Conservation (phyloP, 1,140 invertebrate species). For the Chelonus insularis region DNA sequence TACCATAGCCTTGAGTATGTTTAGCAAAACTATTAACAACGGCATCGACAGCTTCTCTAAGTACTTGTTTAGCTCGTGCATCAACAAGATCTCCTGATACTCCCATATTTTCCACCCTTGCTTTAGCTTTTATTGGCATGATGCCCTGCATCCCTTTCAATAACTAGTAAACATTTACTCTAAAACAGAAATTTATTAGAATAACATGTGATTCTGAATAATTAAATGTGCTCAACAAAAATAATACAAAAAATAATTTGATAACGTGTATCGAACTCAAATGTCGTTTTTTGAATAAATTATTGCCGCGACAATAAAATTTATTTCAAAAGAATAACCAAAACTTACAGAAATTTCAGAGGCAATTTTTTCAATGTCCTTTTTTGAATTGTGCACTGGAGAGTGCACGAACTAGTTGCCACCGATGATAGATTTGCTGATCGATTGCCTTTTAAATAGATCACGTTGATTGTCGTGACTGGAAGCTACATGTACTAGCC, state of each 20-base stretch:
- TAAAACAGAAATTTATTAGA: slow-evolving; percentile 30
- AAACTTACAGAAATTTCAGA: slow-evolving; percentile 18
- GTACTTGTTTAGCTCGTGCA: slow-evolving; percentile 70
- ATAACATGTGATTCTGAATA: not conserved
- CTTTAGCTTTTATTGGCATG: slow-evolving; percentile 58
- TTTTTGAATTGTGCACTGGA: slow-evolving; percentile 1
- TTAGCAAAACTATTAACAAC: slow-evolving; percentile 80
- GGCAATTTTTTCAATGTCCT: slow-evolving; percentile 8
- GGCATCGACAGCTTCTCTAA: slow-evolving; percentile 76
- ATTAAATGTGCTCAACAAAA: not conserved
- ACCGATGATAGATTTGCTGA: slow-evolving; percentile 8
- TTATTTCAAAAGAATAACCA: too few species aligned
- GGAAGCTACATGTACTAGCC: too few species aligned
- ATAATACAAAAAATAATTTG: too few species aligned
- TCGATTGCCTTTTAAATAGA: slow-evolving; percentile 3
- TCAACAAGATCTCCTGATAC: slow-evolving; percentile 60
- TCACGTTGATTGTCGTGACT: not conserved
- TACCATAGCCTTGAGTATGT: slow-evolving; percentile 75
- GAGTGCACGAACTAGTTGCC: slow-evolving; percentile 14
- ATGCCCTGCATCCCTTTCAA: slow-evolving; percentile 51
- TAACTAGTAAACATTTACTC: slow-evolving; percentile 41
- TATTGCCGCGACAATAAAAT: too few species aligned
- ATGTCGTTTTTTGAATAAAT: too few species aligned
- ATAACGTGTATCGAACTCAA: too few species aligned
- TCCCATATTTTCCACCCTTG: slow-evolving; percentile 55